Base-by-base conservation (phyloP, 2,797 vertebrate genomes). In the Sebastes dallii region DNA sequence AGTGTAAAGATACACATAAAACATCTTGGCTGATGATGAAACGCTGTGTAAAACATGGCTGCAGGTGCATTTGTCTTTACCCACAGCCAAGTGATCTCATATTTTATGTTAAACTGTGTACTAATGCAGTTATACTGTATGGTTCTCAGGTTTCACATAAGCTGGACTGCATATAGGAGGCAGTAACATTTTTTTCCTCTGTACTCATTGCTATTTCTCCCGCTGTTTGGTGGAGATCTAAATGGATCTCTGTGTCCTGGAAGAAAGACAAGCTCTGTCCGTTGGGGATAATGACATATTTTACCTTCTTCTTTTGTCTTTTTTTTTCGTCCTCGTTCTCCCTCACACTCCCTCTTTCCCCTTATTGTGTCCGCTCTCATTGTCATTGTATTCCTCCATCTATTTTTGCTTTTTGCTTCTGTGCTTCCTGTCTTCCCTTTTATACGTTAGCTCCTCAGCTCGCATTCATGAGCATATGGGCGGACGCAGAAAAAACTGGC, bases 1-100 rank as follows among this genome's bases (percentile, higher is more conserved):
- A 84, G 58, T 68, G 62, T 69, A 75, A 80, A 81, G 77, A 81
- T 77, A 82, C 71, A 84, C 61, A 78, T 39, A 80, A 86, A 83
- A 83, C 59, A 27, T 46, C 75, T 86, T 1, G 13, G 73, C 59
- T 66, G 77, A 86, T 93, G 92, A 95, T 94, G 92, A 93, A 94
- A 94, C 55, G 46, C 69, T 82, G 72, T 86, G 83, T 80, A 91
- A 89, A 88, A 83, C 62, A 72, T 78, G 83, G 66, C 86, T 90
- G 80, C 66, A 85, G 87, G 86, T 80, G 56, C 67, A 67, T 83
- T 81, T 64, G 66, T 83, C 73, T 89, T 85, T 34, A 67, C 66
- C 55, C 52, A 66, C 8, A 65, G 72, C 55, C 62, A 76, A 80
- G 76, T 61, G 32, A 85, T 69, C 71, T 82, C 66, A 84, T 88